These are phyloP conservation scores for Venustoraphidia nigricollis DNA, from an alignment of 2,888 invertebrate species.

Conservation along the genomic window DNA sequence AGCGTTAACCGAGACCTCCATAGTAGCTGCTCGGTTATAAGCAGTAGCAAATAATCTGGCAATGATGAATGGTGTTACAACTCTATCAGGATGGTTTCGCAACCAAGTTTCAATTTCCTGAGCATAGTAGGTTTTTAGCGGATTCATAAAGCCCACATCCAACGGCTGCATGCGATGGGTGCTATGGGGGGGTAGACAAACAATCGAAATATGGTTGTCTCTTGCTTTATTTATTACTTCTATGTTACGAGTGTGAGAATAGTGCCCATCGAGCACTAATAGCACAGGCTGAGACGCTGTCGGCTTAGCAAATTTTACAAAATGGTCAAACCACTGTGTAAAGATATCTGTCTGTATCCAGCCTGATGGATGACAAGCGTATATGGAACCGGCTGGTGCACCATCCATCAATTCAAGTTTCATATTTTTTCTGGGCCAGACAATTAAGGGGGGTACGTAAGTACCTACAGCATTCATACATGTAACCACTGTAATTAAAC, in stretches of 20 bases:
- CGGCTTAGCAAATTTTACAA: too few species aligned
- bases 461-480: too few species aligned
- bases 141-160: constrained; percentile 14
- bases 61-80: constrained; percentile 13
- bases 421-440: constrained; percentile 20
- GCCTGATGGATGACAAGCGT: constrained; percentile 16
- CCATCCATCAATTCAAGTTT: constrained; percentile 17
- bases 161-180: constrained; percentile 14
- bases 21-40: constrained; percentile 12
- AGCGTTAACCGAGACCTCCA: constrained; percentile 4
- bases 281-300: neutral
- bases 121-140: constrained; percentile 13
- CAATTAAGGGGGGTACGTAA: constrained; percentile 19
- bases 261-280: neutral
- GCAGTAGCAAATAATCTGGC: constrained; percentile 12
- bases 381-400: constrained; percentile 17
- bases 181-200: constrained; percentile 15
- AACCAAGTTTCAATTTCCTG: constrained; percentile 13
- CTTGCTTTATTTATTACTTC: constrained; percentile 1
- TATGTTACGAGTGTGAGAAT: neutral
- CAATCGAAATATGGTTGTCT: neutral
- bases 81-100: constrained; percentile 11
- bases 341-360: constrained; percentile 20
- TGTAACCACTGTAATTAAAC: constrained; percentile 16
- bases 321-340: constrained; percentile 19